These are phyloP conservation scores for Drosophila dives DNA, from an alignment of 2,888 invertebrate species.

Conservation along the genomic window DNA sequence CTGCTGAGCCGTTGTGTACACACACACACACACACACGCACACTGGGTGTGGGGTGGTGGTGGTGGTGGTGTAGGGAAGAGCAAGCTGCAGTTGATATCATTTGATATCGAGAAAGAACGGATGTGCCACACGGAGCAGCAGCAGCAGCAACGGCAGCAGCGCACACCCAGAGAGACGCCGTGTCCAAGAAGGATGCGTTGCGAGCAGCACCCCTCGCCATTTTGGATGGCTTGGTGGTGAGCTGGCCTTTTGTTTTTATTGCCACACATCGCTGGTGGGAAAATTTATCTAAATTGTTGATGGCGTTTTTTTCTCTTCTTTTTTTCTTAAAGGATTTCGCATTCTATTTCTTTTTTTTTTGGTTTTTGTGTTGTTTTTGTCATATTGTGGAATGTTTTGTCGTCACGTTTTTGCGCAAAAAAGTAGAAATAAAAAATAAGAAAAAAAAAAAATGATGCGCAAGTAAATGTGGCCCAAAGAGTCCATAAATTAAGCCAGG, in stretches of 20 bases:
- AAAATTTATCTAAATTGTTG: conserved; percentile 83
- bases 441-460: conserved; percentile 46
- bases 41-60: conserved; percentile 1
- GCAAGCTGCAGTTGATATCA: conserved; percentile 67
- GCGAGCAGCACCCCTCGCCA: conserved; percentile 50
- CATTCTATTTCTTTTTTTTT: conserved; percentile 57
- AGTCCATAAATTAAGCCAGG: conserved; percentile 82
- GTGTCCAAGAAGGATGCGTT: not conserved
- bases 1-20: conserved; percentile 83
- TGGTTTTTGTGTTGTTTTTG: conserved; percentile 62
- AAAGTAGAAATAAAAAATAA: not conserved
- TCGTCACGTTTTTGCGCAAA: conserved; percentile 78
- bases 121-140: conserved; percentile 34
- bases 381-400: conserved; percentile 84
- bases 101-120: conserved; percentile 77
- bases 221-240: conserved; percentile 60
- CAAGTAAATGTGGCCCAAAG: conserved; percentile 78
- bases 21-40: conserved; percentile 40
- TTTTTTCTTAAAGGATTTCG: conserved; percentile 68
- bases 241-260: conserved; percentile 65
- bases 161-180: conserved; percentile 31
- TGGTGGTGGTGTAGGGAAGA: conserved; percentile 20
- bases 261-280: conserved; percentile 81
- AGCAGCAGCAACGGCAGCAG: conserved; percentile 9
- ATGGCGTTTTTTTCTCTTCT: conserved; percentile 62